A percentile compares a stretch with the other conserved stretches of the same genome.
Conservation (phyloP, 2,113 vertebrate species). For the Ceuthmochares aereus region DNA sequence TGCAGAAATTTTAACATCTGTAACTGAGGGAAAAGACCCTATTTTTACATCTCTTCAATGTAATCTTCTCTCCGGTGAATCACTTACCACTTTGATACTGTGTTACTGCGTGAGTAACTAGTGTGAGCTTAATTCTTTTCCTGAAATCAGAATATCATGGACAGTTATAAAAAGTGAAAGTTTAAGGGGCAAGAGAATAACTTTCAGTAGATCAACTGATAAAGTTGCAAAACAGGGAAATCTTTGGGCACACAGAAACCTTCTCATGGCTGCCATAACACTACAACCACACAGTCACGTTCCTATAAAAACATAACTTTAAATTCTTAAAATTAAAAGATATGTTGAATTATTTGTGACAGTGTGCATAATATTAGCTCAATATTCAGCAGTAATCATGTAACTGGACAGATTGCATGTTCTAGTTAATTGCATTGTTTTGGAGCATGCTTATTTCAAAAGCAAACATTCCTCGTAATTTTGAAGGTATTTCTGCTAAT, state of each 20-base stretch:
- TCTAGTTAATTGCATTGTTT: constrained; percentile 46
- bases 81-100: not conserved
- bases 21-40: not conserved
- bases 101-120: not conserved
- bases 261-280: not conserved
- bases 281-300: not conserved
- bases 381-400: constrained; percentile 1
- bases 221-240: not conserved
- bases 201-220: not conserved
- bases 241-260: accelerated
- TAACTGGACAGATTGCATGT: constrained; percentile 21
- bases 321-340: not conserved
- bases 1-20: not conserved
- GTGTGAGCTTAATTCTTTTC: accelerated
- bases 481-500: constrained; percentile 30
- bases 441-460: constrained; percentile 37
- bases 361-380: not conserved
- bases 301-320: not conserved
- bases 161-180: not conserved
- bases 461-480: not conserved
- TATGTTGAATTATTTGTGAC: constrained; percentile 21
- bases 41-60: not conserved
- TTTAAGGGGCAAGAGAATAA: not conserved
- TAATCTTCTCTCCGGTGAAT: not conserved
- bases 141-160: not conserved